Conservation (phyloP, 1,140 invertebrate species). For the Solenopsis invicta region DNA sequence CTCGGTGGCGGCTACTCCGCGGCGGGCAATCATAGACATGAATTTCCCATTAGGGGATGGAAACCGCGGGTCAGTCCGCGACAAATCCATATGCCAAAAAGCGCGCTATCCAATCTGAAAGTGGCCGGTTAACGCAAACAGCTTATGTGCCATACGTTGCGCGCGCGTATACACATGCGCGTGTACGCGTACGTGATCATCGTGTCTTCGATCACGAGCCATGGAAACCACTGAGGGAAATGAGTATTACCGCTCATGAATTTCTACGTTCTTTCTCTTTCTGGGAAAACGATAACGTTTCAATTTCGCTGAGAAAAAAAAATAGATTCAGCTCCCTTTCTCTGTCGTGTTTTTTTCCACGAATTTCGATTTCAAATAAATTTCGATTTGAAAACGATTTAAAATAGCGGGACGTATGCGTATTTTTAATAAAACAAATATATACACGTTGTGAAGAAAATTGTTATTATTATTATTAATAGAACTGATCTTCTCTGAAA, state of each 20-base stretch:
- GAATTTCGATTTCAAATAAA: not conserved
- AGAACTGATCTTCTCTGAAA: not conserved
- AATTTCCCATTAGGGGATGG: slow-evolving; percentile 80
- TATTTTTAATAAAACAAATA: not conserved
- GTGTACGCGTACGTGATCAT: slow-evolving; percentile 15
- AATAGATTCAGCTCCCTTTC: not conserved
- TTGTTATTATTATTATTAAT: not conserved
- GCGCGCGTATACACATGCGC: slow-evolving; percentile 33
- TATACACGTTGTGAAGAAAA: not conserved
- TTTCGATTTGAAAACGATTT: not conserved
- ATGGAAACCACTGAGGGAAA: slow-evolving; percentile 65
- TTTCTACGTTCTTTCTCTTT: not conserved
- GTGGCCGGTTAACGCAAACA: slow-evolving; percentile 75
- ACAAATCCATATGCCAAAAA: slow-evolving; percentile 82
- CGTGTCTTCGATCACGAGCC: slow-evolving; percentile 74
- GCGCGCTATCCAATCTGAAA: slow-evolving; percentile 79
- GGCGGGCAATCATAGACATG: slow-evolving; percentile 69
- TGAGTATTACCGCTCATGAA: slow-evolving; percentile 46
- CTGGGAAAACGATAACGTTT: not conserved
- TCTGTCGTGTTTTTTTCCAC: not conserved
- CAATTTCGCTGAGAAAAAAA: not conserved
- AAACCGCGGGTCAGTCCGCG: slow-evolving; percentile 75
- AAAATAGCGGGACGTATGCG: not conserved
- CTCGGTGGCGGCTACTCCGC: slow-evolving; percentile 55
- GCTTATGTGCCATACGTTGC: slow-evolving; percentile 81